A percentile compares a stretch with the other conserved stretches of the same genome.
Conservation (phyloP, 2,797 vertebrate genomes). For the Mus caroli region DNA sequence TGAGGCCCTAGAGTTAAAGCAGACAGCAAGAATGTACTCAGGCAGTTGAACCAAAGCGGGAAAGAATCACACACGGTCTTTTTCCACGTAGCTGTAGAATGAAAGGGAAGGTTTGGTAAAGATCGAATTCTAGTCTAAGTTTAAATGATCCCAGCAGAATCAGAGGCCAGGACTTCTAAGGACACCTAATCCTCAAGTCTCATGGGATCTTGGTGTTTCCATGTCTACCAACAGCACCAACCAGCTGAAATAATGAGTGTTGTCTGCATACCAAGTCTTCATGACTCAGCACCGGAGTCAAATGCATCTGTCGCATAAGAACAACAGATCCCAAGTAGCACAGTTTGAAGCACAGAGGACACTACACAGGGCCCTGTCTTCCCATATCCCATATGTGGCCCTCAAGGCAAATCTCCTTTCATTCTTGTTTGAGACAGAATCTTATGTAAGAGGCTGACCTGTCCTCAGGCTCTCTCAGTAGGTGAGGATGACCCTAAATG, state of each 20-base stretch:
- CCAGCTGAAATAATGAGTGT: accelerated
- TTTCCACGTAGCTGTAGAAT: not conserved
- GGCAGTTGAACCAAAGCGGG: not conserved
- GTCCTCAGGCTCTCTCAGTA: not conserved
- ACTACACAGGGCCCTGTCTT: not conserved
- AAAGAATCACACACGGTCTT: too few species aligned
- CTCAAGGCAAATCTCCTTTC: not conserved
- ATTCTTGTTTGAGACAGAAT: too few species aligned
- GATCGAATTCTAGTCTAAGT: not conserved
- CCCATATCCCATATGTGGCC: too few species aligned
- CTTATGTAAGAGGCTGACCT: too few species aligned
- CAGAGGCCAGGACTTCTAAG: not conserved
- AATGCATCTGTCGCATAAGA: not conserved
- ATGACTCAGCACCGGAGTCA: not conserved
- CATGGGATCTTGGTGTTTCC: accelerated
- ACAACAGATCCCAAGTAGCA: not conserved
- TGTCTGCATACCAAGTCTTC: not conserved
- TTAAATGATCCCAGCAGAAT: not conserved
- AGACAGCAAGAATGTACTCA: not conserved
- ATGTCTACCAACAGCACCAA: not conserved
- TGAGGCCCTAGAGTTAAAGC: not conserved
- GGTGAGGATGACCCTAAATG: too few species aligned
- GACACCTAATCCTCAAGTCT: not conserved
- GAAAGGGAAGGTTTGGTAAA: not conserved
- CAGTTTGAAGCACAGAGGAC: not conserved